Percentiles rank a stretch among this genome's conserved stretches.
These are phyloP conservation scores for Oopsacas minuta DNA, from an alignment of 37 sponge, comb jelly and placozoan genomes.

Conservation along the genomic window DNA sequence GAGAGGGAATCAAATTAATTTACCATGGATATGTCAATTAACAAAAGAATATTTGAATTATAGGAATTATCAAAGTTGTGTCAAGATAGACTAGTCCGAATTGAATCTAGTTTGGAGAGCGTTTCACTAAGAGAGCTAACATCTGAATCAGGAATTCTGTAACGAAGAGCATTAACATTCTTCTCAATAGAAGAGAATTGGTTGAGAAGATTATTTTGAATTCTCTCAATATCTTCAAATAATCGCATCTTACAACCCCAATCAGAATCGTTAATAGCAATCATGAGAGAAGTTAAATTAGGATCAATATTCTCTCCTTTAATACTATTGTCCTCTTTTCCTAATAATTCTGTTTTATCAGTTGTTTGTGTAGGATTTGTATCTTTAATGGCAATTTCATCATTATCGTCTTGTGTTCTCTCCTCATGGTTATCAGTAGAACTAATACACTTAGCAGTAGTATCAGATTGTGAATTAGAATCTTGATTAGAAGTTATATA, in stretches of 20 bases:
- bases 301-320: not conserved
- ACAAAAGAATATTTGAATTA: not conserved
- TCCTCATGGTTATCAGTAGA: not conserved
- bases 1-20: not conserved
- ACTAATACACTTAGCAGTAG: not conserved
- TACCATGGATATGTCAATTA: not conserved
- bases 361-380: no score
- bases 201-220: not conserved
- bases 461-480: not conserved
- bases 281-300: not conserved
- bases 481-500: not conserved
- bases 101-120: not conserved
- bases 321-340: not conserved
- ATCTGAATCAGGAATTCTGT: not conserved
- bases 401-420: not conserved
- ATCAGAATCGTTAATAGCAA: not conserved
- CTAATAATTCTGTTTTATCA: no score
- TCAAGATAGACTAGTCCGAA: not conserved
- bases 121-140: not conserved
- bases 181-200: slow-evolving; percentile 6
- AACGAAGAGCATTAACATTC: not conserved
- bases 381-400: not conserved
- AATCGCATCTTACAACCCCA: slow-evolving; percentile 1
- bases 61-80: not conserved
- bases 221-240: not conserved